A percentile compares a stretch with the other conserved stretches of the same genome.
phyloP scores from a whole-genome alignment of 1,140 invertebrate genomes.

The Lordiphosa clarofinis region DNA sequence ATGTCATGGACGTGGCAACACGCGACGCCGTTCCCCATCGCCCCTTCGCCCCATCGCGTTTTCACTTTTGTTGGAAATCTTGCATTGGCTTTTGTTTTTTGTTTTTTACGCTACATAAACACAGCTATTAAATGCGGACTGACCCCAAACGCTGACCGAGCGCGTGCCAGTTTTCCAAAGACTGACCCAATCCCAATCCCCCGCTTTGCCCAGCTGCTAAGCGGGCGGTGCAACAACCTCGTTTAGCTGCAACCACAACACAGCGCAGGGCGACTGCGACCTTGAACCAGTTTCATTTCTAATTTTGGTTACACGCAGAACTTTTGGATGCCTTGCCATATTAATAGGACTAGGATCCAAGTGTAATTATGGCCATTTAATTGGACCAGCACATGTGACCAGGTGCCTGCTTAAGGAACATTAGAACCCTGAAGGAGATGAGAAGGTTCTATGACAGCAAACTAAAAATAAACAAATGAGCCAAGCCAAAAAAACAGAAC shows the following conservation, averaged over 20 bases:
- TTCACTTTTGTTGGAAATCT: constrained; percentile 51
- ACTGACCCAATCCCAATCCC: constrained; percentile 8
- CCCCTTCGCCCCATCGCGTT: constrained; percentile 12
- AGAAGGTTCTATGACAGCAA: constrained; percentile 51
- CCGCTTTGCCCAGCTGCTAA: background rate
- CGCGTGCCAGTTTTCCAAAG: constrained; percentile 5
- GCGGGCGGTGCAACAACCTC: constrained; percentile 68
- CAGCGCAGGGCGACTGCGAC: constrained; percentile 42
- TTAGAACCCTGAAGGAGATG: constrained; percentile 4
- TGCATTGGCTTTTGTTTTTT: constrained; percentile 18
- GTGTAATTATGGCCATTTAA: constrained; percentile 56
- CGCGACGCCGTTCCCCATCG: constrained; percentile 28
- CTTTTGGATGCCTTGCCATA: constrained; percentile 26
- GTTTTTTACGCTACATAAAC: constrained; percentile 36
- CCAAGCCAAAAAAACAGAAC: constrained; percentile 33
- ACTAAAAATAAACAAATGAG: constrained; percentile 77
- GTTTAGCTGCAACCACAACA: constrained; percentile 43
- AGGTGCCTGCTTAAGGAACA: background rate
- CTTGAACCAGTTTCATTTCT: constrained; percentile 75
- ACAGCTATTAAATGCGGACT: constrained; percentile 50
- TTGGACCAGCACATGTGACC: constrained; percentile 24
- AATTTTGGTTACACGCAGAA: constrained; percentile 30
- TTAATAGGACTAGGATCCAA: constrained; percentile 57
- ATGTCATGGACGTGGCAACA: constrained; percentile 69
- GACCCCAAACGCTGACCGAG: constrained; percentile 42